Base-by-base conservation (phyloP, 2,888 invertebrate genomes). In the Cylindroiulus punctatus region DNA sequence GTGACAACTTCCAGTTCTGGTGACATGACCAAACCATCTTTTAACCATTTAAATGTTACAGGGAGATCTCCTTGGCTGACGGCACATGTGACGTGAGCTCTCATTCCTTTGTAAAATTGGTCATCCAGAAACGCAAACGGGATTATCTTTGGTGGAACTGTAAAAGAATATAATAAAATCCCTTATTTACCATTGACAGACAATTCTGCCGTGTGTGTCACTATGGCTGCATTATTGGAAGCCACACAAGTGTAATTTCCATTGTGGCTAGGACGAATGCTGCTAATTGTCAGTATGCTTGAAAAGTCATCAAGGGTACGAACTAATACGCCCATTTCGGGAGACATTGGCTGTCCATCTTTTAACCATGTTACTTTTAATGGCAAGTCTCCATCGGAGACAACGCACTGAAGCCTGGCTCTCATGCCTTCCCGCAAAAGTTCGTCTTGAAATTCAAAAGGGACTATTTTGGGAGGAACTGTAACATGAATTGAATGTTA, bases 111-210 rank as follows among this genome's bases (percentile, higher is more conserved):
- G 86, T 87, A 88, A 87, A 87, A 88, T 86, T 88, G 88, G 89
- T 95, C 94, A 85, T 95, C 95, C 87, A 95, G 95, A 89, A 95
- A 95, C 89, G 93, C 93, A 90, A 95, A 94, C 83, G 94, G 94
- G 89, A 93, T 93, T 89, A 95, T 94, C 92, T 94, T 94, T 87
- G 95, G 95, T 88, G 93, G 91, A 90, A 95, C 94, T 94, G 91
- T 90, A 91, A 88, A 42, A 81, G 84, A 87, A 1, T 3, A 1
- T 32, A 83, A 26, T 0, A 32, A 83, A 83, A 83, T 10, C 5
- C 1, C 0, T 26, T 52, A n/a, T 36, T 86, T 86, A 86, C 86
- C 86, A 32, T 86, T 86, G 42, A 87, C 87, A 14, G 86, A 65
- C 14, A 87, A 42, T 32, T 65, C 47, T 19, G 87, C 87, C 3